These are phyloP conservation scores for Clamator glandarius DNA, from an alignment of 2,797 vertebrate genomes.

Conservation along the genomic window DNA sequence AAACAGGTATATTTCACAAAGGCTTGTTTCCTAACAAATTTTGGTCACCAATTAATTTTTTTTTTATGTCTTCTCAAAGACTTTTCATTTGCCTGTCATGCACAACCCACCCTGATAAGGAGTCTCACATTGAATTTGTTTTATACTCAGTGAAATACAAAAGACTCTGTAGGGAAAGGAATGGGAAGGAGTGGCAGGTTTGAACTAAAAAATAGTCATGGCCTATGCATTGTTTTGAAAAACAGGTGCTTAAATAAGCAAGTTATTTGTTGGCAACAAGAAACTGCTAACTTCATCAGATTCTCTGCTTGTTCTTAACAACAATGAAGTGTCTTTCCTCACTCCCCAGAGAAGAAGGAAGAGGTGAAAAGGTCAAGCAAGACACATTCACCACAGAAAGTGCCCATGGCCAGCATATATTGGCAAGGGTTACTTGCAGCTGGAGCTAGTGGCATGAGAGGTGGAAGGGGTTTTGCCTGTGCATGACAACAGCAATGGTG, in stretches of 20 bases:
- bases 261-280: background rate
- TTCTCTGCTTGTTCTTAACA: background rate
- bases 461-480: background rate
- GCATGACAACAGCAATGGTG: background rate
- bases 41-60: rapidly evolving
- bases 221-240: background rate
- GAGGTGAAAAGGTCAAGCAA: background rate
- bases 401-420: background rate
- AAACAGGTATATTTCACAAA: background rate
- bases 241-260: background rate
- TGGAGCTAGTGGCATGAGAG: rapidly evolving
- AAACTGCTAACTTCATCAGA: background rate
- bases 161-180: background rate
- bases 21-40: background rate
- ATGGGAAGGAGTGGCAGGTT: rapidly evolving
- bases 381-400: background rate
- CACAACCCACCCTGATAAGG: background rate
- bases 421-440: background rate
- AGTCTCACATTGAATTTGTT: background rate
- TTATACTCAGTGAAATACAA: background rate
- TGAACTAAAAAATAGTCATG: background rate
- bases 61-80: background rate
- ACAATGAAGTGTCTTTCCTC: background rate
- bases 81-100: background rate
- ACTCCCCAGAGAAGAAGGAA: background rate